Evolutionary conservation across 2,888 invertebrate genomes (phyloP).

Genomic region (Xiphydria camelus): DNA sequence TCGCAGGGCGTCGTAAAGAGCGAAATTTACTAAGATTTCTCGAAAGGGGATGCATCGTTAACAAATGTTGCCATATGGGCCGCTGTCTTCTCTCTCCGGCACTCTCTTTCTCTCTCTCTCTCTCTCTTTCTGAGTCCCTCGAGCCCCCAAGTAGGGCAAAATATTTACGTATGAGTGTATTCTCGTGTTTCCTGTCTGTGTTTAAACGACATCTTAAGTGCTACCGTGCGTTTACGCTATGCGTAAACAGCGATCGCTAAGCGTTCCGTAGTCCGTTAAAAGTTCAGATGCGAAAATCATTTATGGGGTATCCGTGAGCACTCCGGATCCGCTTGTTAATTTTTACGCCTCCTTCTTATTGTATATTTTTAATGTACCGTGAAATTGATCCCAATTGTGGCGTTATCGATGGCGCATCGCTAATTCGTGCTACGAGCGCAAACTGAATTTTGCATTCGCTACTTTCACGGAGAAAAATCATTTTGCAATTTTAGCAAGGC

Average conservation of each 20-base stretch:
- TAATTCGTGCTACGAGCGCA: too few species aligned
- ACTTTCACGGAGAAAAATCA: too few species aligned
- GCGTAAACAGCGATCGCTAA: slow-evolving; percentile 43
- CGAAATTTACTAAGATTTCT: slow-evolving; percentile 1
- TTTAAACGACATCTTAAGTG: slow-evolving; percentile 57
- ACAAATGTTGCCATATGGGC: slow-evolving; percentile 46
- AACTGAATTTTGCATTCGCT: too few species aligned
- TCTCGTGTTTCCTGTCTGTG: slow-evolving; percentile 55
- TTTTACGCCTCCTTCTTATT: too few species aligned
- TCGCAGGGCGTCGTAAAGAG: not conserved
- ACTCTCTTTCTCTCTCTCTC: slow-evolving; percentile 12
- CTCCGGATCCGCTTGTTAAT: too few species aligned
- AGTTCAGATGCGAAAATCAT: too few species aligned
- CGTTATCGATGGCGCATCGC: too few species aligned
- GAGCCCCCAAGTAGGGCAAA: slow-evolving; percentile 47
- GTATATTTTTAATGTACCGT: too few species aligned
- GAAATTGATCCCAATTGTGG: too few species aligned
- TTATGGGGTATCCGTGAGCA: too few species aligned
- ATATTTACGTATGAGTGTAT: slow-evolving; percentile 53
- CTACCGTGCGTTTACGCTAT: slow-evolving; percentile 46
- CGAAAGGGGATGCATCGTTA: slow-evolving; percentile 30
- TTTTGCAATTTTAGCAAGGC: too few species aligned
- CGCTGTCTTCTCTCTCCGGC: slow-evolving; percentile 32
- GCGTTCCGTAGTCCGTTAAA: slow-evolving; percentile 31
- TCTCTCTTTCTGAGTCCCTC: too few species aligned